phyloP scores from a whole-genome alignment of 2,888 invertebrate genomes.

The Drosophila formosana region DNA sequence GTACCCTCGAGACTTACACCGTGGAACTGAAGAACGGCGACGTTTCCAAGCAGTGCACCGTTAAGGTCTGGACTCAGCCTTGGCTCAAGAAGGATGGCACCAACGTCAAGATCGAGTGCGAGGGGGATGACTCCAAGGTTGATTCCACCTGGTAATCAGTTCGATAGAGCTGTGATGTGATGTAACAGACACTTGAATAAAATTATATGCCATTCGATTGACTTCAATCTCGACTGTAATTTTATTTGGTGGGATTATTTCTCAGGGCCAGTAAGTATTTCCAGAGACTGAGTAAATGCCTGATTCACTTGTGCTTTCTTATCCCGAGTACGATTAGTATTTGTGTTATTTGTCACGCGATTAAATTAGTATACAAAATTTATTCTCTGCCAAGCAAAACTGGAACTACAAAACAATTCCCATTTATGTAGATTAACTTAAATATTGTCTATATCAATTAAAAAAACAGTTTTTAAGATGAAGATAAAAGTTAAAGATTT shows the following conservation, averaged over 20 bases:
- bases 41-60: conserved; percentile 13
- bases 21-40: conserved; percentile 50
- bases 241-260: not conserved
- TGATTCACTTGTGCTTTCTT: too few species aligned
- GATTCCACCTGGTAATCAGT: conserved; percentile 3
- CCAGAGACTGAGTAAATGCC: too few species aligned
- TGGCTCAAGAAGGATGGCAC: conserved; percentile 63
- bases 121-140: conserved; percentile 35
- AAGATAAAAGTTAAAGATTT: too few species aligned
- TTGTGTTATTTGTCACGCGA: too few species aligned
- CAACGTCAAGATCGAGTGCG: conserved; percentile 60
- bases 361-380: too few species aligned
- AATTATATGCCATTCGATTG: not conserved
- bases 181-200: conserved; percentile 2
- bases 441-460: too few species aligned
- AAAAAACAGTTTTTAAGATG: too few species aligned
- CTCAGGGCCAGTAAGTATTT: too few species aligned
- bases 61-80: conserved; percentile 62
- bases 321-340: too few species aligned
- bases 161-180: not conserved
- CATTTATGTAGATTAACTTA: too few species aligned
- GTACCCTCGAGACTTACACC: conserved; percentile 45
- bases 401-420: too few species aligned
- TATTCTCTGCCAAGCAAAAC: too few species aligned
- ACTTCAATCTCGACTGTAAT: not conserved